Evolutionary conservation across 2,888 invertebrate species (phyloP), one percentile per base, ranked within the genome.

Genomic region (Dione juno): DNA sequence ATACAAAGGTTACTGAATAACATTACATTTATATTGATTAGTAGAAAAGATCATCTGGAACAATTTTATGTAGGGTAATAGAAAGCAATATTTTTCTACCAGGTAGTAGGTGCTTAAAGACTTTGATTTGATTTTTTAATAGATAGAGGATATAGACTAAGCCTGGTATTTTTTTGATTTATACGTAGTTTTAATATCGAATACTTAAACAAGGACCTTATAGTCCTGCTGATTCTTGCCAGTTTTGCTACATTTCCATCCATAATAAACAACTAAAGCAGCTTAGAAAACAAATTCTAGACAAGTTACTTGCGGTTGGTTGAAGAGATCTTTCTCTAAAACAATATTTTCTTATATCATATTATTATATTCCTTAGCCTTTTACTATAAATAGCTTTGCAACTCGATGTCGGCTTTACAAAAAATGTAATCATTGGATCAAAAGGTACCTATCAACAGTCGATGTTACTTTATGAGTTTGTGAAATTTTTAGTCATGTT

Each of bases 351-450:
- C 85, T 82, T 88, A 89, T 84, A 84, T 87, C 76, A 87, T 88
- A 87, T 88, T 76, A 83, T 88, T 76, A 83, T 85, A 88, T 86
- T 86, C 83, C 87, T 85, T 90, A 90, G 89, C 86, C 86, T 88
- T 86, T 84, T 87, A 88, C 84, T 84, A 85, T 83, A 83, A 86
- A 83, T 92, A 91, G 92, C 82, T 87, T 89, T 88, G 90, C 91
- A 89, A 89, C 88, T 89, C 88, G 90, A 92, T 90, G 91, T 92
- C 91, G 88, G 88, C 91, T 92, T 90, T 88, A 88, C 87, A 88
- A 90, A 92, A 70, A 89, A 90, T 90, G 88, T 91, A 90, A 84
- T 86, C 90, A 85, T 82, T 90, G 93, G 90, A 90, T 88, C 87
- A 87, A 89, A 88, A 86, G 90, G 90, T 90, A 90, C 88, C 86